Conservation (phyloP, 1,140 invertebrate species). For the Eriosoma lanigerum region DNA sequence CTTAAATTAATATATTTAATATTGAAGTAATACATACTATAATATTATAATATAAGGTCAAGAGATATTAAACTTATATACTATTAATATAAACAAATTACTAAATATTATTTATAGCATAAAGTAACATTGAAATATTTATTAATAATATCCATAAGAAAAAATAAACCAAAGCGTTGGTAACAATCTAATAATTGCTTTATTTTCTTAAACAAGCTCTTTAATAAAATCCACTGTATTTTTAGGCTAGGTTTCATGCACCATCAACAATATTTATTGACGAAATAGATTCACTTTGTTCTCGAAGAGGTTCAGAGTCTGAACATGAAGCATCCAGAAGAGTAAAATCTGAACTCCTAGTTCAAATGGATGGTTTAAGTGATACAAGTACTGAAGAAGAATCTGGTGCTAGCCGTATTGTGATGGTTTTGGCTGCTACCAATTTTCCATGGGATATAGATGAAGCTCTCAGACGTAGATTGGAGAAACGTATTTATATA, state of each 20-base stretch:
- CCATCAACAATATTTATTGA: conserved; percentile 99
- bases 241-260: conserved; percentile 94
- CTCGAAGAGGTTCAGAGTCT: conserved; percentile 89
- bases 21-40: no score
- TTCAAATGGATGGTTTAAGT: conserved; percentile 98
- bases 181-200: no score
- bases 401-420: conserved; percentile 69
- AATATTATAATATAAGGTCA: no score
- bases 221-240: no score
- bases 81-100: no score
- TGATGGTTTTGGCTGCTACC: conserved; percentile 98
- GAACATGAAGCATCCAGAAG: conserved; percentile 97
- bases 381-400: conserved; percentile 64
- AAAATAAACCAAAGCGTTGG: no score
- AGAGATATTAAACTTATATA: no score
- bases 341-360: conserved; percentile 96
- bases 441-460: conserved; percentile 99
- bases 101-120: no score
- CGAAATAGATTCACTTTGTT: conserved; percentile 98
- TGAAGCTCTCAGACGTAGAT: conserved; percentile 88
- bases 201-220: no score
- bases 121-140: no score
- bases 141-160: no score
- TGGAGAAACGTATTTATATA: conserved; percentile 99
- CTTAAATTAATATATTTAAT: no score